A percentile compares a stretch with the other conserved stretches of the same genome.
Conservation (phyloP, 2,888 invertebrate genomes). For the Cremastinae sp. region DNA sequence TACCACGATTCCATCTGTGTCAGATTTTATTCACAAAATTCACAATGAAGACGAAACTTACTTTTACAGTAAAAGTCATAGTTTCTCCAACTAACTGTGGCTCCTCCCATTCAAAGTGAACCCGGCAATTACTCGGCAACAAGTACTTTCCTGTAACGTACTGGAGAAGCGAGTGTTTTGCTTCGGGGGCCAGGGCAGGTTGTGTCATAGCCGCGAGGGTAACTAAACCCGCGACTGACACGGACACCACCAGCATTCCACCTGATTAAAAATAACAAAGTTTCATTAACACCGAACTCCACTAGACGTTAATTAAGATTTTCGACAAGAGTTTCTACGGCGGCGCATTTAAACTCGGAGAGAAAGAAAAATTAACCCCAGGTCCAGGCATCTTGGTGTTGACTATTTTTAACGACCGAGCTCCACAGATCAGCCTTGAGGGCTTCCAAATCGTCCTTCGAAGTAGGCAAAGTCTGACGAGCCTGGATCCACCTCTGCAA, state of each 20-base stretch:
- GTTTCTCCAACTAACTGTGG: constrained; percentile 94
- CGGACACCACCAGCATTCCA: constrained; percentile 94
- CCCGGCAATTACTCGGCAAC: constrained; percentile 91
- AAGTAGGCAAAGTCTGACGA: constrained; percentile 90
- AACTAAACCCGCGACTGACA: constrained; percentile 93
- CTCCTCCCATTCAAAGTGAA: constrained; percentile 95
- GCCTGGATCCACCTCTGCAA: constrained; percentile 90
- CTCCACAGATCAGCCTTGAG: constrained; percentile 93
- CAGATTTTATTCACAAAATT: too few species aligned
- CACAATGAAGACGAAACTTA: constrained; percentile 67
- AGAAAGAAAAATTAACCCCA: constrained; percentile 84
- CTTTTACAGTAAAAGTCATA: constrained; percentile 92
- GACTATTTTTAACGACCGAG: constrained; percentile 91
- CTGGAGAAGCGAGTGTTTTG: constrained; percentile 92
- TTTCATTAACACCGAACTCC: background rate
- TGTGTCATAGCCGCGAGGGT: constrained; percentile 95
- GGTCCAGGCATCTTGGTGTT: constrained; percentile 94
- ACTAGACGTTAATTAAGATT: background rate
- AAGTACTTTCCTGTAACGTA: constrained; percentile 96
- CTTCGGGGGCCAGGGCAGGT: constrained; percentile 93
- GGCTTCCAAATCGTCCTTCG: constrained; percentile 88
- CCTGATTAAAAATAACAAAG: constrained; percentile 80
- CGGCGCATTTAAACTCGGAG: background rate
- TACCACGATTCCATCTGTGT: background rate
- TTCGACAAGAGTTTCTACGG: background rate